Evolutionary conservation across 2,888 invertebrate genomes (phyloP).

Genomic region (Unio delphinus): DNA sequence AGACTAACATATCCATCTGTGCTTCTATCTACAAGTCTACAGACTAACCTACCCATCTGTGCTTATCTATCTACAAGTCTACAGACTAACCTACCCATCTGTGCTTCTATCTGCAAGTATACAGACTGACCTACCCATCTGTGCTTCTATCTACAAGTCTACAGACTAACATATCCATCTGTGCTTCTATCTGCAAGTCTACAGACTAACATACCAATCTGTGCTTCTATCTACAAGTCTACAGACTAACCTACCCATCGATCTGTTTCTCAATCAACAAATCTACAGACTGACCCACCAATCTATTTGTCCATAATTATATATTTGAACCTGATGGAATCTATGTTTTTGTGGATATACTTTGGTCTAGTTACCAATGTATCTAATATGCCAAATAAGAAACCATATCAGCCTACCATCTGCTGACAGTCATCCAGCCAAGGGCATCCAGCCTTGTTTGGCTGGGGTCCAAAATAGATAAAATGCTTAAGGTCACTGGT

Average conservation of each 20-base stretch:
- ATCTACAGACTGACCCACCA: not conserved
- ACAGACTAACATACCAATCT: not conserved
- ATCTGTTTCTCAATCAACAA: not conserved
- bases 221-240: not conserved
- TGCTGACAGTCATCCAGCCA: too few relatives aligned
- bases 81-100: not conserved
- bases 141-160: conserved; percentile 1
- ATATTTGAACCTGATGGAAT: not conserved
- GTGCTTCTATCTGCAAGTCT: not conserved
- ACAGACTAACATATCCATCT: conserved; percentile 3
- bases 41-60: not conserved
- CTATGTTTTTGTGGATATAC: not conserved
- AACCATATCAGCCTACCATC: too few relatives aligned
- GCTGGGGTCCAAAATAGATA: too few relatives aligned
- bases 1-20: conserved; percentile 1
- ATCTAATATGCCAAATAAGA: too few relatives aligned
- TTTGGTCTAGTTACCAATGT: not conserved
- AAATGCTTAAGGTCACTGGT: too few relatives aligned
- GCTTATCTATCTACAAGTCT: not conserved
- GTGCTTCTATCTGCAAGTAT: not conserved
- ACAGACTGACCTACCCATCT: conserved; percentile 5
- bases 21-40: conserved; percentile 1
- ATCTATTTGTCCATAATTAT: not conserved
- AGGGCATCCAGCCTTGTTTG: too few relatives aligned
- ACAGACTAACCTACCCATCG: not conserved